A percentile compares a stretch with the other conserved stretches of the same genome.
phyloP scores from a whole-genome alignment of 2,797 vertebrate genomes.

The Pseudochirops corinnae region DNA sequence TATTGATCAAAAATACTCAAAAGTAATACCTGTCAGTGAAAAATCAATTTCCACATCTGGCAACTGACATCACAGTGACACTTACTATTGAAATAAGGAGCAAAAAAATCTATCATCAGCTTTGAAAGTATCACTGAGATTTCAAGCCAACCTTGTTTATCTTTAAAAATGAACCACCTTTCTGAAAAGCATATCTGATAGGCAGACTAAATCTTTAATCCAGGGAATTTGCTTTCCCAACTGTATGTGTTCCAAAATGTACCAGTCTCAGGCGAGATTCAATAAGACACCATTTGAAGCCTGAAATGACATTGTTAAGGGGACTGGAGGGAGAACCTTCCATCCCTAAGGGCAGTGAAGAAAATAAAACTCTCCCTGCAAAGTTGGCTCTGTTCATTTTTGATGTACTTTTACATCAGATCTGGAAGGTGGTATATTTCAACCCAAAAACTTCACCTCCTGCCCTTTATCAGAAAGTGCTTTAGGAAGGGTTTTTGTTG shows the following conservation, averaged over 20 bases:
- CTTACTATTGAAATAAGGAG: conserved; percentile 41
- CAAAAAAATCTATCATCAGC: conserved; percentile 32
- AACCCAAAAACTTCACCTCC: conserved; percentile 18
- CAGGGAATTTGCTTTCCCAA: not conserved
- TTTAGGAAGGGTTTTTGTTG: not conserved
- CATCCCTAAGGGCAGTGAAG: not conserved
- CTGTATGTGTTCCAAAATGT: not conserved
- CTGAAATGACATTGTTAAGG: conserved; percentile 16
- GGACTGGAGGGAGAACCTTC: not conserved
- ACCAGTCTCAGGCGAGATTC: not conserved
- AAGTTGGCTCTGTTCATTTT: conserved; percentile 48
- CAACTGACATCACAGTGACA: conserved; percentile 46
- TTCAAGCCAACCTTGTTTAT: conserved; percentile 37
- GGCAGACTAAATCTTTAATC: not conserved
- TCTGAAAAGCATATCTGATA: not conserved
- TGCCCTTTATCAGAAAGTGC: not conserved
- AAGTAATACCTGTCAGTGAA: conserved; percentile 6
- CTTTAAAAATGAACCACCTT: not conserved
- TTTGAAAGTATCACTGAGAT: conserved; percentile 10
- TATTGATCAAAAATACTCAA: conserved; percentile 44
- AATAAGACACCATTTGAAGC: conserved; percentile 32
- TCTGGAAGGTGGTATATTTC: not conserved
- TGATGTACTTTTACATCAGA: conserved; percentile 6
- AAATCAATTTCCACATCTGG: conserved; percentile 40
- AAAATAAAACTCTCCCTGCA: conserved; percentile 14